A percentile compares a stretch with the other conserved stretches of the same genome.
Conservation (phyloP, 2,113 vertebrate genomes). For the Cephalopterus ornatus region DNA sequence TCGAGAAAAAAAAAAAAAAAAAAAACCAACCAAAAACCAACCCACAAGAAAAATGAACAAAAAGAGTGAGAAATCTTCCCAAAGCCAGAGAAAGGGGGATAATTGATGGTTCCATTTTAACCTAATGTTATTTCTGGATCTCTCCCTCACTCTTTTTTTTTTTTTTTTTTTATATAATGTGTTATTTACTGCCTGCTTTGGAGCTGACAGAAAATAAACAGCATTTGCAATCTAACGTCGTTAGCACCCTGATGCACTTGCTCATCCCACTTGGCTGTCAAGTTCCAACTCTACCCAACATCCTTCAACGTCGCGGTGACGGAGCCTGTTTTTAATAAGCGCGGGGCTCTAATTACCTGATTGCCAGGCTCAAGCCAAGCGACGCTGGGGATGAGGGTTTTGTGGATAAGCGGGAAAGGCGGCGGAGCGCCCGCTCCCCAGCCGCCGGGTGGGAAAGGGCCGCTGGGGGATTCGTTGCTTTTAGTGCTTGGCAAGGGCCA, state of each 20-base stretch:
- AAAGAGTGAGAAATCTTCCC: not conserved
- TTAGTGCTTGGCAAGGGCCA: conserved; percentile 26
- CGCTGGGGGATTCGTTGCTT: conserved; percentile 46
- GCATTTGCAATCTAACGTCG: conserved; percentile 70
- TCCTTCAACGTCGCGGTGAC: conserved; percentile 71
- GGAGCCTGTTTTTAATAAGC: conserved; percentile 71
- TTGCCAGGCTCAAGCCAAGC: conserved; percentile 66
- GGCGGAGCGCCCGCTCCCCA: not conserved
- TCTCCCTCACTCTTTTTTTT: not conserved
- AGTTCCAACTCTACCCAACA: conserved; percentile 43
- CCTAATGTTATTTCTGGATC: conserved; percentile 73
- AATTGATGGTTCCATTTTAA: conserved; percentile 78
- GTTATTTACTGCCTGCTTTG: conserved; percentile 78
- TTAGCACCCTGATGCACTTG: conserved; percentile 62
- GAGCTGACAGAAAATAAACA: conserved; percentile 80
- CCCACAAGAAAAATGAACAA: not conserved
- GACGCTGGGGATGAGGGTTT: conserved; percentile 70
- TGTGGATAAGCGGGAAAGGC: conserved; percentile 57
- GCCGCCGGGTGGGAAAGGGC: conserved; percentile 38
- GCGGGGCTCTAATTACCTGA: conserved; percentile 59
- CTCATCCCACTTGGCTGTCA: conserved; percentile 74
- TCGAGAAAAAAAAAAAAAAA: not conserved
- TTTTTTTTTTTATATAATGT: conserved; percentile 48
- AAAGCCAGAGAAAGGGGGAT: conserved; percentile 60
- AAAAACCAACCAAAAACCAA: not conserved